These are phyloP conservation scores for Pocillopora meandrina DNA, from an alignment of 92 coral and sea anemone species.

Conservation along the genomic window DNA sequence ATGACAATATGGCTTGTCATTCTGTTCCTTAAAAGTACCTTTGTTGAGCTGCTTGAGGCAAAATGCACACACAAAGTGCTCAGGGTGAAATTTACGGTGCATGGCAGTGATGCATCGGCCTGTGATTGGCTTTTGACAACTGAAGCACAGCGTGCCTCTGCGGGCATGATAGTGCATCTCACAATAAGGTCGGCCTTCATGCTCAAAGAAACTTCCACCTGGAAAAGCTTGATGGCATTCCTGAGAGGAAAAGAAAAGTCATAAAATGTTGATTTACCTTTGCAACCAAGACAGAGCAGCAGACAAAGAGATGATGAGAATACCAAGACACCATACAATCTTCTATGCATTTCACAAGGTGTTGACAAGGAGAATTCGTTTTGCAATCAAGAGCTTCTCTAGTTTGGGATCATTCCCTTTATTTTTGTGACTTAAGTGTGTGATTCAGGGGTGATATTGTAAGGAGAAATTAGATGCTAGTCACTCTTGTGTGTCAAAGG, in stretches of 20 bases:
- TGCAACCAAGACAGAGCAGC: not conserved
- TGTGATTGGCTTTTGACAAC: constrained; percentile 99
- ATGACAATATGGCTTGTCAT: constrained; percentile 98
- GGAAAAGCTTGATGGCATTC: constrained; percentile 99
- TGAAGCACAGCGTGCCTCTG: constrained; percentile 95
- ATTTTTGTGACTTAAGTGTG: too few species aligned
- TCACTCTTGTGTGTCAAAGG: too few species aligned
- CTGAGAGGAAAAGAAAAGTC: constrained; percentile 28
- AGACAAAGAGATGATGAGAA: not conserved
- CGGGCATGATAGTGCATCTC: constrained; percentile 99
- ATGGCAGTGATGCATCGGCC: constrained; percentile 99
- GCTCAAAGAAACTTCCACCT: constrained; percentile 99
- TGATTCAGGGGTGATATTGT: too few species aligned
- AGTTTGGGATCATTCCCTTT: too few species aligned
- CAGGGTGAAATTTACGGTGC: constrained; percentile 99
- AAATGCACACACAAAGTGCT: constrained; percentile 99
- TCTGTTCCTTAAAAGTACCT: constrained; percentile 98
- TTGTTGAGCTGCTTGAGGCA: constrained; percentile 97
- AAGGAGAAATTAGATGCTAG: too few species aligned
- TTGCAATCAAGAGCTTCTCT: too few species aligned
- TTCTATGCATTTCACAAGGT: too few species aligned
- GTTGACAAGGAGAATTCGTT: too few species aligned
- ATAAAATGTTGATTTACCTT: not conserved
- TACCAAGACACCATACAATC: not conserved
- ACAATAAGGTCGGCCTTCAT: constrained; percentile 97